Base-by-base conservation (phyloP, 2,888 invertebrate genomes). In the Aromia moschata region DNA sequence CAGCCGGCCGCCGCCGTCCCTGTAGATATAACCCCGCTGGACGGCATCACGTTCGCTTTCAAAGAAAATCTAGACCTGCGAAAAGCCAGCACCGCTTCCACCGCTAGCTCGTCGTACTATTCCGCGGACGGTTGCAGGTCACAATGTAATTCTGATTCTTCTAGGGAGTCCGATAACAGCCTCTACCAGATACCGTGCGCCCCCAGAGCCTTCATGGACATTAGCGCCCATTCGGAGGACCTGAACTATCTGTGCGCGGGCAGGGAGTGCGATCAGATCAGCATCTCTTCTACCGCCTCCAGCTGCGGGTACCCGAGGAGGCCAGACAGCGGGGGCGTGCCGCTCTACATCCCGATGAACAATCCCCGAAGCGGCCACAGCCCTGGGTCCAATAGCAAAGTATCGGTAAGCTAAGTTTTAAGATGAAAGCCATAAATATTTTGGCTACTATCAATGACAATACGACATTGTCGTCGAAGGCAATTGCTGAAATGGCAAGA, bases 391-490 rank as follows among this genome's bases (percentile, higher is more conserved):
- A n/a, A n/a, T n/a, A 86, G 82, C 73, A 87, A 86, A 82, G 85
- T 87, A 67, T 87, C 87, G 81, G 86, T 87, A 79, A 83, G 84
- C n/a, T n/a, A n/a, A n/a, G n/a, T n/a, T n/a, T n/a, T n/a, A n/a
- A n/a, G n/a, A n/a, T n/a, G n/a, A n/a, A n/a, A n/a, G n/a, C n/a
- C n/a, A n/a, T n/a, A n/a, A n/a, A n/a, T n/a, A n/a, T n/a, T n/a
- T n/a, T n/a, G n/a, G n/a, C n/a, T n/a, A n/a, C n/a, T n/a, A n/a
- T n/a, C n/a, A n/a, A n/a, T n/a, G n/a, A n/a, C n/a, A n/a, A n/a
- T n/a, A n/a, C n/a, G n/a, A n/a, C n/a, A n/a, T n/a, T n/a, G n/a
- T n/a, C n/a, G n/a, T n/a, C n/a, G n/a, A n/a, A n/a, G n/a, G n/a
- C n/a, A n/a, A n/a, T n/a, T n/a, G n/a, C n/a, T n/a, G n/a, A n/a